Percentiles rank a stretch among this genome's conserved stretches.
phyloP scores from a whole-genome alignment of 1,140 invertebrate species.

The Drosophila sproati region DNA sequence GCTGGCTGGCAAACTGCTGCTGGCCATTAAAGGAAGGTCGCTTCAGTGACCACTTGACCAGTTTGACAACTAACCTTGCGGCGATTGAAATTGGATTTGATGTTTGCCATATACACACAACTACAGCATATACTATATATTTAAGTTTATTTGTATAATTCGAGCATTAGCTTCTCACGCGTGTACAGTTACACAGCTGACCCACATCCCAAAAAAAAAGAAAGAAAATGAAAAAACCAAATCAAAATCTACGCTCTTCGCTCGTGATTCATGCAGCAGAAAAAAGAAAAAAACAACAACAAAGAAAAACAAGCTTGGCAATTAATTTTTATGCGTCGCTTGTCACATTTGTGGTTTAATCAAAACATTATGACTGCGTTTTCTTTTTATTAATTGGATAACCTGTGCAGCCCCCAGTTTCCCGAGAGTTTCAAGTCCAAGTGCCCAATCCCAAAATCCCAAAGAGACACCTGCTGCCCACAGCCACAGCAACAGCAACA shows the following conservation, averaged over 20 bases:
- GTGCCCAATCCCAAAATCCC: neutral
- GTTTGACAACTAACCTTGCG: conserved; percentile 53
- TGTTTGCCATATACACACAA: neutral
- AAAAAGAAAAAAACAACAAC: neutral
- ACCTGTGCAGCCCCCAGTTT: conserved; percentile 26
- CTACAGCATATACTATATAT: neutral
- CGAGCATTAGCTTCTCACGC: conserved; percentile 60
- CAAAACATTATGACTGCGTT: conserved; percentile 82
- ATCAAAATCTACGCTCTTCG: conserved; percentile 22
- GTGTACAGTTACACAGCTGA: conserved; percentile 64
- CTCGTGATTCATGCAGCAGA: conserved; percentile 7
- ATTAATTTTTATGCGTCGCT: conserved; percentile 79
- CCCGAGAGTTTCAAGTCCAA: conserved; percentile 5
- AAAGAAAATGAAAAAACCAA: conserved; percentile 25
- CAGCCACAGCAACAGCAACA: neutral
- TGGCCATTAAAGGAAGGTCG: conserved; percentile 78
- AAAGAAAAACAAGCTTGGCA: conserved; percentile 60
- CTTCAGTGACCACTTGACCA: conserved; percentile 50
- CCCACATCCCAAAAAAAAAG: conserved; percentile 47
- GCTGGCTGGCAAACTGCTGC: conserved; percentile 1
- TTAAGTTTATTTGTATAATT: neutral
- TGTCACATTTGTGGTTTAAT: conserved; percentile 80
- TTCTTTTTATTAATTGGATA: conserved; percentile 78
- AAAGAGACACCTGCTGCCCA: conserved; percentile 34
- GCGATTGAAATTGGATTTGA: conserved; percentile 42